Percentiles rank a stretch among this genome's conserved stretches.
Evolutionary conservation across 2,888 invertebrate genomes (phyloP).

Genomic region (Chrysina gloriosa): DNA sequence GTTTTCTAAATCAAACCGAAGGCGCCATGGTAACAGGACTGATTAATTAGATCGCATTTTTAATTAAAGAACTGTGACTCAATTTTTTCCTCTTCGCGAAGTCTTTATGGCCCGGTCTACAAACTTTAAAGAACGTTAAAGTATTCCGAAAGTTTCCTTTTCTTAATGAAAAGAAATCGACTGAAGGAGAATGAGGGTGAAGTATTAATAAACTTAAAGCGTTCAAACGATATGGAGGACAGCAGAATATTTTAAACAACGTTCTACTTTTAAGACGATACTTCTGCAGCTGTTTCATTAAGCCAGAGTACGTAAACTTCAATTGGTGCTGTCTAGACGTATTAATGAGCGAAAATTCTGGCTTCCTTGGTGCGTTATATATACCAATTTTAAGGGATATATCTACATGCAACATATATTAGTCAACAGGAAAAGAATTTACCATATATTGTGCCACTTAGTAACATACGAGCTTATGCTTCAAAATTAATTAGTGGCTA

Average conservation of each 20-base stretch:
- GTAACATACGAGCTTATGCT: no score
- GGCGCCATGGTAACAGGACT: background rate
- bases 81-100: background rate
- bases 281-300: no score
- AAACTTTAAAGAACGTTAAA: background rate
- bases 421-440: no score
- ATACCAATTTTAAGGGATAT: no score
- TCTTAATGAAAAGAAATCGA: background rate
- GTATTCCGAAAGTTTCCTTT: background rate
- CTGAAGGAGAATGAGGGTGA: background rate
- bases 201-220: background rate
- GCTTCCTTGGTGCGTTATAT: no score
- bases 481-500: no score
- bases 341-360: no score
- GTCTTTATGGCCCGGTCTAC: background rate
- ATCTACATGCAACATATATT: no score
- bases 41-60: slow-evolving; percentile 18
- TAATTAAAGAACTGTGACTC: slow-evolving; percentile 14
- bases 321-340: no score
- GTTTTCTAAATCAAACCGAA: background rate
- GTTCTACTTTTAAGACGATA: background rate
- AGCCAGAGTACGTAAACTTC: no score
- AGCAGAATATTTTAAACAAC: background rate
- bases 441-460: no score
- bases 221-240: background rate